Base-by-base conservation (phyloP, 2,888 invertebrate genomes). In the Steromphala cineraria region DNA sequence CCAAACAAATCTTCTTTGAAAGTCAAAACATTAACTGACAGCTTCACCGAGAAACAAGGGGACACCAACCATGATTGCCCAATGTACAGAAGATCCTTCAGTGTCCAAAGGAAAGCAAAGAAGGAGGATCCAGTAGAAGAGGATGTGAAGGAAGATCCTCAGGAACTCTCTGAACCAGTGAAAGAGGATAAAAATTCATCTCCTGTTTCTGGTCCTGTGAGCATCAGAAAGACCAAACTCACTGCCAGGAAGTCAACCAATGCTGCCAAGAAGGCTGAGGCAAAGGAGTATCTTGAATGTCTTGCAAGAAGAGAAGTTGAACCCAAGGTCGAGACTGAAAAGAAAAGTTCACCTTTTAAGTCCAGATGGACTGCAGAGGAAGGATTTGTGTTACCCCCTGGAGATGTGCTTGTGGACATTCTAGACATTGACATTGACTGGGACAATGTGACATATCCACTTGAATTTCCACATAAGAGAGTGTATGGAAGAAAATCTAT, bases 211-310 rank as follows among this genome's bases (percentile, higher is more conserved):
- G 24, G 46, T 21, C 75, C 52, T 21, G 75, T 40, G 46, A 75
- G 52, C 52, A 52, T 75, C 46, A 46, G 52, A 24, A 40, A 75
- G 24, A 15, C 52, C 52, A 75, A 75, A 52, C 21, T 75, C 46
- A 75, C 75, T 52, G 75, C 75, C 46, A 75, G 75, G 24, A 75
- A 75, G 75, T 75, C 75, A 19, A 75, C 75, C 40, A 46, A 75
- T 75, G 40, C 46, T 75, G 46, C 24, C n/a, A 75, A 75, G 52
- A 40, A 75, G 28, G 75, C 75, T 52, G 75, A 75, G 24, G 75
- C 75, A 53, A 24, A 75, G 52, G 46, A 75, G 52, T 24, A 52
- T 10, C 40, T 75, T 0, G 28, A 62, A 21, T 62, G 28, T 5
- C 62, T 62, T 24, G 17, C 62, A 19, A 62, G 62, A 21, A 62